Conservation (phyloP, 1,140 invertebrate species). For the Bombus superbus region DNA sequence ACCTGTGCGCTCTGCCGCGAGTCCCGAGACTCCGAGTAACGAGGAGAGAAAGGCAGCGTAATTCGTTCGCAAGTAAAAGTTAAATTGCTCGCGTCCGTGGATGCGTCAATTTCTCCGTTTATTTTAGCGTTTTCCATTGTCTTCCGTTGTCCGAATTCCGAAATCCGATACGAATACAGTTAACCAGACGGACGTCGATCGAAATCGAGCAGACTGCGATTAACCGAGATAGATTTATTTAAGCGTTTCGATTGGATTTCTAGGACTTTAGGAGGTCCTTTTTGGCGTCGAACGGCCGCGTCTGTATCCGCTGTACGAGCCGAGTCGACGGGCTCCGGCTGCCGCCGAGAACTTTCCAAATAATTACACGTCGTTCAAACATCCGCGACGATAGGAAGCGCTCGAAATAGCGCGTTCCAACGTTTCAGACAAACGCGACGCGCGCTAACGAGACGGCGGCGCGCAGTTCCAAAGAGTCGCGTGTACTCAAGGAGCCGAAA, state of each 20-base stretch:
- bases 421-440: neutral
- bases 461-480: neutral
- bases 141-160: neutral
- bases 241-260: neutral
- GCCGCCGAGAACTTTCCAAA: neutral
- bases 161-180: neutral
- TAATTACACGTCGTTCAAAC: conserved; percentile 26
- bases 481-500: neutral
- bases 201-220: neutral
- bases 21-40: too few species aligned
- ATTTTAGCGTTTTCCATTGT: too few species aligned
- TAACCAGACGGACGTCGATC: neutral
- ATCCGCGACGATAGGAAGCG: neutral
- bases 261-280: neutral
- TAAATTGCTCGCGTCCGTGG: too few species aligned
- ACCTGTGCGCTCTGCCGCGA: too few species aligned
- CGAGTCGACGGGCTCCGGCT: neutral
- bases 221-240: neutral
- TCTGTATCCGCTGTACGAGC: neutral
- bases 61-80: too few species aligned
- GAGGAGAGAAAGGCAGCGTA: too few species aligned
- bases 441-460: neutral
- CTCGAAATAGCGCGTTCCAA: neutral
- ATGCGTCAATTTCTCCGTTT: too few species aligned
- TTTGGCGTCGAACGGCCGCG: neutral